Percentiles rank a stretch among this genome's conserved stretches.
These are phyloP conservation scores for Hartigia nigra DNA, from an alignment of 2,888 invertebrate species.

Conservation along the genomic window DNA sequence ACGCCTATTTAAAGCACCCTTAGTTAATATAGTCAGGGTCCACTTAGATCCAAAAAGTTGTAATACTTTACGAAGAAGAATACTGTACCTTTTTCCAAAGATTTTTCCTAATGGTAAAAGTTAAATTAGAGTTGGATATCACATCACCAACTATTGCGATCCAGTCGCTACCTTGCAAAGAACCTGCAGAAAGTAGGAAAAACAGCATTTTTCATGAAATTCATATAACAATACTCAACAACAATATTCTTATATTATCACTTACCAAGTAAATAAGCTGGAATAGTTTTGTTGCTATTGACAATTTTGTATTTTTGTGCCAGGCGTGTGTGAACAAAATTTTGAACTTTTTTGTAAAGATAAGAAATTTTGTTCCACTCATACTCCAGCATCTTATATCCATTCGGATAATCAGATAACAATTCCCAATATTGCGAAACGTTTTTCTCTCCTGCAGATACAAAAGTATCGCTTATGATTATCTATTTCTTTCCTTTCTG, in stretches of 20 bases:
- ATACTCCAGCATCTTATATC: slow-evolving; percentile 41
- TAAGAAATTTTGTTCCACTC: slow-evolving; percentile 45
- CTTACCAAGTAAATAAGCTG: slow-evolving; percentile 55
- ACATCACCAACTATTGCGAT: slow-evolving; percentile 46
- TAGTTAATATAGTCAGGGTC: neutral
- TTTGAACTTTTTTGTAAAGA: slow-evolving; percentile 46
- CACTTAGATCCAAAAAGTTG: neutral
- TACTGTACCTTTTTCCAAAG: slow-evolving; percentile 50
- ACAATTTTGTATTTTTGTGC: slow-evolving; percentile 42
- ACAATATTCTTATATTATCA: neutral
- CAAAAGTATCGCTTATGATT: neutral
- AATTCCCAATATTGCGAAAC: slow-evolving; percentile 55
- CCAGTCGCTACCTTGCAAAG: slow-evolving; percentile 55
- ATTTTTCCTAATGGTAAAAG: slow-evolving; percentile 47
- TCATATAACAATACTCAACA: neutral
- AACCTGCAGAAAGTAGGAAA: slow-evolving; percentile 37
- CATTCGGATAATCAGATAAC: slow-evolving; percentile 46
- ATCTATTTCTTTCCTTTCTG: neutral
- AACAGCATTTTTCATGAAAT: neutral
- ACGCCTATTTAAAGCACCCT: neutral
- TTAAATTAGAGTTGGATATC: slow-evolving; percentile 42
- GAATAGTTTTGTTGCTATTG: slow-evolving; percentile 39
- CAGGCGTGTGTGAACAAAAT: slow-evolving; percentile 43
- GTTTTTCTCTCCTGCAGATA: slow-evolving; percentile 37
- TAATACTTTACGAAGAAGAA: neutral